Conservation (phyloP, 2,888 invertebrate genomes). For the Caenorhabditis plicata region DNA sequence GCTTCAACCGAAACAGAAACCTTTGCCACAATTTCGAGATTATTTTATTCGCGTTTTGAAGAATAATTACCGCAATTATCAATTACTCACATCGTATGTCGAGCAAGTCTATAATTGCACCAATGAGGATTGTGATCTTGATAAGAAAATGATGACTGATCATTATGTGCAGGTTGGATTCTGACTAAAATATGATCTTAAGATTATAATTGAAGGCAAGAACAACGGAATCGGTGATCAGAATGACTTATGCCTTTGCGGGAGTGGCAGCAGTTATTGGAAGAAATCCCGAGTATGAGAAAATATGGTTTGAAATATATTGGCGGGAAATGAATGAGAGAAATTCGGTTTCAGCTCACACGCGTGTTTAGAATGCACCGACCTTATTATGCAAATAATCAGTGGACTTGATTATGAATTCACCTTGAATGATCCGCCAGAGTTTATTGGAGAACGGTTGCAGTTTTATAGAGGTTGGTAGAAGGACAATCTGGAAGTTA, state of each 20-base stretch:
- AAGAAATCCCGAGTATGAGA: conserved; percentile 39
- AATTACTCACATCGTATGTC: conserved; percentile 60
- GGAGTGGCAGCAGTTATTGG: conserved; percentile 52
- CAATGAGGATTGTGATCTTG: conserved; percentile 33
- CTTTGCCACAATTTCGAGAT: conserved; percentile 56
- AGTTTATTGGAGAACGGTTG: conserved; percentile 37
- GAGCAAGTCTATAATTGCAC: conserved; percentile 56
- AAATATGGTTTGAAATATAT: conserved; percentile 34
- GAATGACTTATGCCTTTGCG: conserved; percentile 61
- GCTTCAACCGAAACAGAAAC: conserved; percentile 48
- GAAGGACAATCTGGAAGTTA: conserved; percentile 12
- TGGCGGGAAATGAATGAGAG: neutral
- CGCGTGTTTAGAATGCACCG: conserved; percentile 47
- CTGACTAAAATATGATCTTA: no score
- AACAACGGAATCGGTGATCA: conserved; percentile 53
- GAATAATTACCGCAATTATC: conserved; percentile 62
- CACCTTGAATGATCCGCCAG: conserved; percentile 49
- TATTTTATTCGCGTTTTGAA: conserved; percentile 62
- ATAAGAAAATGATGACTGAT: conserved; percentile 33
- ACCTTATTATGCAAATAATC: conserved; percentile 44
- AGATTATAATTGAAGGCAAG: no score
- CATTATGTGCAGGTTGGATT: conserved; percentile 41
- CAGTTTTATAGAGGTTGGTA: conserved; percentile 34
- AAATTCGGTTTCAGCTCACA: conserved; percentile 30
- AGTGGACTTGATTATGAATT: conserved; percentile 46